Evolutionary conservation across 2,888 invertebrate species (phyloP), one percentile per base, ranked within the genome.

Genomic region (Lasioglossum vierecki): DNA sequence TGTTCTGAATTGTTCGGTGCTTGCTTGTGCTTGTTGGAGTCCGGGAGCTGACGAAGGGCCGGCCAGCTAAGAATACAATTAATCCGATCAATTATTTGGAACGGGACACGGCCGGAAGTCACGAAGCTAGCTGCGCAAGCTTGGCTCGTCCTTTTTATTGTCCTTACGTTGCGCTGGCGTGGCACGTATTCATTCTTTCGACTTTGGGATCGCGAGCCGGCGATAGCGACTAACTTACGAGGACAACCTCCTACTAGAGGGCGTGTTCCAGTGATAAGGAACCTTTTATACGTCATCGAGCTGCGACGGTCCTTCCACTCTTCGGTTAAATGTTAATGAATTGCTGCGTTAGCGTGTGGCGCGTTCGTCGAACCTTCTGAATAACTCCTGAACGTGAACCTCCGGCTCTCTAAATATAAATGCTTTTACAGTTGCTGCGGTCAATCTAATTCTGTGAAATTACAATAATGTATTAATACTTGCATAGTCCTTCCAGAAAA

Each of bases 41-140:
- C 18, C 83, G 66, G 72, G 71, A 75, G 75, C 44, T 85, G 78
- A 75, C 83, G 81, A 85, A 72, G 77, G 46, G 79, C 78, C 44
- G 85, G 85, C 86, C 82, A 88, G 83, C 86, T 86, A 83, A 87
- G 82, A 86, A 88, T 88, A 89, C 91, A 91, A 91, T 92, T 92
- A 92, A 89, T 91, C 85, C 84, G 74, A 92, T 89, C 88, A 91
- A 92, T 92, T 92, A 92, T 82, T 88, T 87, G 83, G 78, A 88
- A 84, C 82, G 82, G 78, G 53, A 82, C 18, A 68, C 75, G 70
- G 35, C 78, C 84, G 85, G 79, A 80, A 82, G 86, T 79, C 76
- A 74, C 68, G 71, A 82, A 78, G 77, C 85, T 83, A 76, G 76
- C 76, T 44, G 71, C 13, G 72, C 57, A 15, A 44, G 35, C 70